These are phyloP conservation scores for Triplophysa siluroides DNA, from an alignment of 2,113 vertebrate species.

Conservation along the genomic window DNA sequence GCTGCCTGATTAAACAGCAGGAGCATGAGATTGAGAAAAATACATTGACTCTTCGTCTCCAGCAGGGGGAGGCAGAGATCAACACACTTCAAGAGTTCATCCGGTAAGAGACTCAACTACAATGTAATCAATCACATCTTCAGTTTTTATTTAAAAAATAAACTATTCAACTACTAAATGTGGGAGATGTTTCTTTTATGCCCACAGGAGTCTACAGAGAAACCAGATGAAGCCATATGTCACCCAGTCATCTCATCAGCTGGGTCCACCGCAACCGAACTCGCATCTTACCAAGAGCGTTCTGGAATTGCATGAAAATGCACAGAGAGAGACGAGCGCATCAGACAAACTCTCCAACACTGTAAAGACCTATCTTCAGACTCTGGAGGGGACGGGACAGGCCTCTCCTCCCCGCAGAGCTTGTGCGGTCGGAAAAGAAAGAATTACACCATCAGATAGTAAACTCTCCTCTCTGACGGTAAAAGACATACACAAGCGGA, in stretches of 20 bases:
- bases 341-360: slow-evolving; percentile 64
- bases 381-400: slow-evolving; percentile 67
- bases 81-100: slow-evolving; percentile 75
- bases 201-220: slow-evolving; percentile 76
- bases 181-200: background rate
- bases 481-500: background rate
- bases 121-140: background rate
- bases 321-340: slow-evolving; percentile 63
- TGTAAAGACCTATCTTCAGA: slow-evolving; percentile 76
- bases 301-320: slow-evolving; percentile 75
- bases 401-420: slow-evolving; percentile 31
- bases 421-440: background rate
- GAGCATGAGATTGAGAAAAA: slow-evolving; percentile 78
- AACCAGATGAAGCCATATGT: slow-evolving; percentile 71
- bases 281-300: slow-evolving; percentile 72
- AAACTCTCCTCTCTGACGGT: slow-evolving; percentile 2
- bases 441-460: background rate
- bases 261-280: slow-evolving; percentile 59
- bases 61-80: slow-evolving; percentile 82
- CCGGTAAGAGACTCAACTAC: slow-evolving; percentile 68
- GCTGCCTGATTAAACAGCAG: slow-evolving; percentile 74
- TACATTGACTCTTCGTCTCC: slow-evolving; percentile 76
- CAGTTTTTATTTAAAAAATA: background rate
- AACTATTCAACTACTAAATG: too few species aligned
- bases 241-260: slow-evolving; percentile 71